Evolutionary conservation across 2,797 vertebrate species (phyloP), one percentile per base, ranked within the genome.

Genomic region (Ptychobarbus kaznakovi): DNA sequence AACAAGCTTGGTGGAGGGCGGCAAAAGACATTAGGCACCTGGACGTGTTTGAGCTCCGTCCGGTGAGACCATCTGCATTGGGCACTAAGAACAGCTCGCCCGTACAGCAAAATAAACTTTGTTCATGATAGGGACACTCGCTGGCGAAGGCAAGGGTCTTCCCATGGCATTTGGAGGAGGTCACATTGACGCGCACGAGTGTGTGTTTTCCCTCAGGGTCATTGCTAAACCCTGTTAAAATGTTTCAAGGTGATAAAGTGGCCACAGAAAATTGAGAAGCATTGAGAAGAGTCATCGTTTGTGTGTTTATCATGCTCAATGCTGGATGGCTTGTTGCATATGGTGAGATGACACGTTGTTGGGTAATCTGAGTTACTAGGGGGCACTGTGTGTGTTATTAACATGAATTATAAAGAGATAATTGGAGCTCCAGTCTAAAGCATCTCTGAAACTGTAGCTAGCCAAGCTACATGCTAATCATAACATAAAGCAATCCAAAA

Each of bases 11-110:
- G 79, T 44, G 79, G 51, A 82, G 75, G 80, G 20, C 25, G 6
- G 53, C 35, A 58, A 85, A 76, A 85, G 74, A n/a, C n/a, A n/a
- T n/a, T n/a, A n/a, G 70, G 70, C 84, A 83, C 35, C 69, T 80
- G 81, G 40, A 80, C 13, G 22, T 72, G 46, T 81, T 78, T 35
- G 46, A 65, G 56, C 44, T 63, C 16, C 4, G 61, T 77, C 69
- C 76, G 32, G 44, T 44, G 69, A 51, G 66, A 49, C 84, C 53
- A 75, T 70, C 68, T 75, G 74, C 80, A 80, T 46, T 69, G n/a
- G n/a, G n/a, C n/a, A 32, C 72, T 81, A 42, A 63, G 22, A 53
- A 63, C 16, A 69, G 83, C 76, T 38, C 18, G 20, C n/a, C n/a
- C n/a, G n/a, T n/a, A n/a, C 32, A 72, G 58, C 65, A 42, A 69